Evolutionary conservation across 2,113 vertebrate species (phyloP).

Genomic region (Casuarius casuarius): DNA sequence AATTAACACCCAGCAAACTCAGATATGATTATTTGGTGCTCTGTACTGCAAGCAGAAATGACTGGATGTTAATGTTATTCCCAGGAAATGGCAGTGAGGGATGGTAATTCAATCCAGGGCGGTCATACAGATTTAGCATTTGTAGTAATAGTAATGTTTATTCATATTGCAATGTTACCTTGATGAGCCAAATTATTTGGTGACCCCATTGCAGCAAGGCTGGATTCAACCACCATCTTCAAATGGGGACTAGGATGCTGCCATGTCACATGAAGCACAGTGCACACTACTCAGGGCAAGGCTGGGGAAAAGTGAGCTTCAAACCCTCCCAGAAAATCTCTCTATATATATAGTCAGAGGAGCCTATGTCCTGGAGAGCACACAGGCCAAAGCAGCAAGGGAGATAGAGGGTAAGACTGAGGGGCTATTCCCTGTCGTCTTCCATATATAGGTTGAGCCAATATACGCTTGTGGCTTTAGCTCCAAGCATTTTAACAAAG

Average conservation of each 20-base stretch:
- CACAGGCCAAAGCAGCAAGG: background rate
- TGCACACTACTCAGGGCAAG: background rate
- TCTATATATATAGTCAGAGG: background rate
- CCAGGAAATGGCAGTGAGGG: background rate
- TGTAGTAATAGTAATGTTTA: background rate
- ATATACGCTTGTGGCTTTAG: background rate
- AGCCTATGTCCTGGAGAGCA: background rate
- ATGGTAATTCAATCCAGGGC: background rate
- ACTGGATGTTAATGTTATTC: background rate
- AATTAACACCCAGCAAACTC: conserved; percentile 14
- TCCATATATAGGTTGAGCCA: background rate
- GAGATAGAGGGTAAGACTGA: background rate
- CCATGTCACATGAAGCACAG: rapidly evolving
- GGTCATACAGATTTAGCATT: background rate
- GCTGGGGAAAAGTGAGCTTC: background rate
- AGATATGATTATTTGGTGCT: background rate
- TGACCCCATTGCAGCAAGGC: background rate
- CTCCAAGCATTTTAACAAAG: background rate
- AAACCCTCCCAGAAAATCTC: background rate
- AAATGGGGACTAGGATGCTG: background rate
- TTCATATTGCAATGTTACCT: background rate
- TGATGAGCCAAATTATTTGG: background rate
- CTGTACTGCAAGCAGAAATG: conserved; percentile 4
- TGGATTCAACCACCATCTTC: background rate
- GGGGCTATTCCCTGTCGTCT: background rate